Evolutionary conservation across 2,888 invertebrate species (phyloP), one percentile per base, ranked within the genome.

Genomic region (Salpingus planirostris): DNA sequence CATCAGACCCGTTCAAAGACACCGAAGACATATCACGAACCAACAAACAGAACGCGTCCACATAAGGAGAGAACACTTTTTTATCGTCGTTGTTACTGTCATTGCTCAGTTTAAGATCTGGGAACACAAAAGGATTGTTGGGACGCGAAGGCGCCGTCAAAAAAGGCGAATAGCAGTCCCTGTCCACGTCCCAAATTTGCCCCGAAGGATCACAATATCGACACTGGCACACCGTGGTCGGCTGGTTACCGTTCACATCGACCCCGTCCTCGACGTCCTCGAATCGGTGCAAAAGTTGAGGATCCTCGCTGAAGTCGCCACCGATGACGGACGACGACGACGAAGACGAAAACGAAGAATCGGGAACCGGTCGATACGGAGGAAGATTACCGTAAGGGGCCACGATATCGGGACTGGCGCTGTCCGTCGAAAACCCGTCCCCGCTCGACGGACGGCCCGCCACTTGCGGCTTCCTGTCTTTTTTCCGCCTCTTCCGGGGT

Each of bases 401-500:
- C 18, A 18, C 23, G 10, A 10, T 11, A 8, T 59, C 59, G 2
- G 59, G 59, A 45, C 59, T 59, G 36, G 51, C 49, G 44, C 57
- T 54, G 29, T 60, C 59, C 3, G 57, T 57, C 12, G 57, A 56
- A 35, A 55, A 57, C 11, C 45, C 57, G 33, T 53, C 60, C 40
- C 44, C 44, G 40, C 49, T 58, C 47, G 38, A 43, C 15, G 46
- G 52, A 28, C 52, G 55, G 33, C 46, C 44, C 11, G 54, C 47
- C 21, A 52, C 47, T 15, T 85, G 55, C 18, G 85, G 82, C 65
- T 87, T 85, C 47, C 87, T 72, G 60, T 89, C 89, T 65, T 89
- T 90, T 77, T 89, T 90, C 59, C 89, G 78, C 29, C 90, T 74
- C 60, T 90, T 90, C 28, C 90, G 70, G 3, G 89, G 89, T 62